These are phyloP conservation scores for Chymomyza caudatula DNA, from an alignment of 2,888 invertebrate species.

Conservation along the genomic window DNA sequence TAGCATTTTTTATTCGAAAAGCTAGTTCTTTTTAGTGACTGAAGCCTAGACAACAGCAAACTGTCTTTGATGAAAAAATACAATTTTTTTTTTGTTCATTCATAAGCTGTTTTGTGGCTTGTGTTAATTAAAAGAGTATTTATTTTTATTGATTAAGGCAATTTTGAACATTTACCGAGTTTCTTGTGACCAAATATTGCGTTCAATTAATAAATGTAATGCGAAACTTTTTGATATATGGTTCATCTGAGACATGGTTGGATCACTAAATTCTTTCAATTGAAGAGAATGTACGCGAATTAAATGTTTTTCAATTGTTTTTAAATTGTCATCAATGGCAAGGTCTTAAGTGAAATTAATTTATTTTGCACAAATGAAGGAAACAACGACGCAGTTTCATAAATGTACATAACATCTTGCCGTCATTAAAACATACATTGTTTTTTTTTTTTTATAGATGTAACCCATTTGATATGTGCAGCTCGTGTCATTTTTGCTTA, in stretches of 20 bases:
- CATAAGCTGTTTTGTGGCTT: not conserved
- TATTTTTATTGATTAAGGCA: constrained; percentile 49
- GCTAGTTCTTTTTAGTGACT: not conserved
- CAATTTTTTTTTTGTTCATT: constrained; percentile 8
- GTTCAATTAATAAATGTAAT: not conserved
- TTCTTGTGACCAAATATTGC: constrained; percentile 2
- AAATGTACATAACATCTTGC: not conserved
- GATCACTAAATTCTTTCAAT: constrained; percentile 40
- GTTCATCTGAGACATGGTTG: not conserved
- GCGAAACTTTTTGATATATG: not conserved
- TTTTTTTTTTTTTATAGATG: not conserved
- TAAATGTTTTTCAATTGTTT: constrained; percentile 65
- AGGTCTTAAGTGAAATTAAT: constrained; percentile 67
- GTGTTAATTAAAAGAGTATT: constrained; percentile 40
- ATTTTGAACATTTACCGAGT: constrained; percentile 37
- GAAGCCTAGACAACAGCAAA: not conserved
- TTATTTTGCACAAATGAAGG: constrained; percentile 65
- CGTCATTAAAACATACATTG: not conserved
- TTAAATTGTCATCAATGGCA: constrained; percentile 69
- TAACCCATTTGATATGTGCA: constrained; percentile 1
- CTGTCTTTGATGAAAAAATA: not conserved
- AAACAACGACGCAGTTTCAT: constrained; percentile 56
- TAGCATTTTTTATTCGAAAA: not conserved
- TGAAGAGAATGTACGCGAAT: constrained; percentile 47
- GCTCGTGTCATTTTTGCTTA: constrained; percentile 15